Evolutionary conservation across 1,140 invertebrate genomes (phyloP).

Genomic region (Cryptotermes secundus): DNA sequence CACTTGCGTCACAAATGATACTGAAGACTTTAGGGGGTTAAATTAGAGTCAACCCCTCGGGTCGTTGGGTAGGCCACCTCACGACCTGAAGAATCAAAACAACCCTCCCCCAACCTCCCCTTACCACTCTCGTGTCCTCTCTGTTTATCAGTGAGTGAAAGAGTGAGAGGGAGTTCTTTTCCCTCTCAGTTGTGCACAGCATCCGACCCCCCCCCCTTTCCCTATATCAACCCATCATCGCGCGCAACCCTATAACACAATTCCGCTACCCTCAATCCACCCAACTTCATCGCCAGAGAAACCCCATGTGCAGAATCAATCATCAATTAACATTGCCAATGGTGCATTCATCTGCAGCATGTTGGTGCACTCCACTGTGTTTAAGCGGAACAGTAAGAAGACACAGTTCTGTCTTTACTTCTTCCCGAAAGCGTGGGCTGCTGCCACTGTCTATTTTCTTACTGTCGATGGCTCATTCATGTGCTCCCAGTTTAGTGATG

Average conservation of each 20-base stretch:
- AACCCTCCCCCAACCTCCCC: too few species aligned
- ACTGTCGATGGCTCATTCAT: too few species aligned
- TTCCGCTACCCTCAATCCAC: not conserved
- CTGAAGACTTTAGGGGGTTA: slow-evolving; percentile 3
- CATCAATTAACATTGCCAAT: not conserved
- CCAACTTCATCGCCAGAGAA: not conserved
- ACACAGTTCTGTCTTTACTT: too few species aligned
- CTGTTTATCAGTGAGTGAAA: not conserved
- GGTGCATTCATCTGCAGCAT: not conserved
- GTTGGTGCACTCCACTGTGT: not conserved
- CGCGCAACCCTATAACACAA: slow-evolving; percentile 14
- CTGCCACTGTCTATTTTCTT: too few species aligned
- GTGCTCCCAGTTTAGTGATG: too few species aligned
- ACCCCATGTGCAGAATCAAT: slow-evolving; percentile 15
- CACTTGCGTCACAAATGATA: slow-evolving; percentile 6
- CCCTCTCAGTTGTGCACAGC: not conserved
- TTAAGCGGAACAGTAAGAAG: too few species aligned
- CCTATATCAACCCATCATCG: not conserved
- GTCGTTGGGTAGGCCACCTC: not conserved
- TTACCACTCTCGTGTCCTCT: not conserved
- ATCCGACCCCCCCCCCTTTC: not conserved
- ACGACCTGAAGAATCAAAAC: not conserved
- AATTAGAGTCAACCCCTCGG: not conserved
- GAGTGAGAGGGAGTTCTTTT: not conserved
- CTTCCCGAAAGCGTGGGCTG: too few species aligned